A percentile compares a stretch with the other conserved stretches of the same genome.
These are phyloP conservation scores for Centropus unirufus DNA, from an alignment of 2,113 vertebrate species.

Conservation along the genomic window DNA sequence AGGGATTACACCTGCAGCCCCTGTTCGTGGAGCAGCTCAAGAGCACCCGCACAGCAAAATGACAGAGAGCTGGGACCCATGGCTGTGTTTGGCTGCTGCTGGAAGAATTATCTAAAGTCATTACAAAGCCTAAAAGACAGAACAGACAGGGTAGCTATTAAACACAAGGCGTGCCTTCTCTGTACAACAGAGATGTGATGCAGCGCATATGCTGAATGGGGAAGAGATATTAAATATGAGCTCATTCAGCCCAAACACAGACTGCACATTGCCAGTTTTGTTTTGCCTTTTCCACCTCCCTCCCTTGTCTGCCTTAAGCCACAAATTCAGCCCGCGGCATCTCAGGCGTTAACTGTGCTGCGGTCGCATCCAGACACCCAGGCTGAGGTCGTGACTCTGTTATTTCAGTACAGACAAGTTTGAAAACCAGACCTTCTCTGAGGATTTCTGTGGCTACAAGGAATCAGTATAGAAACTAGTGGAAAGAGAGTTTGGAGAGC, in stretches of 20 bases:
- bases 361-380: not conserved
- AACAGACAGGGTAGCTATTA: conserved; percentile 1
- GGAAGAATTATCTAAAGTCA: not conserved
- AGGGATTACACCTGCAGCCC: too few species aligned
- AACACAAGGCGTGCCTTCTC: conserved; percentile 3
- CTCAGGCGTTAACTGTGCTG: not conserved
- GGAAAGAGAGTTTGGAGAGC: not conserved
- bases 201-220: not conserved
- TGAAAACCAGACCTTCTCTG: not conserved
- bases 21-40: not conserved
- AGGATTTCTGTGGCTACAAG: not conserved
- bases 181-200: conserved; percentile 24
- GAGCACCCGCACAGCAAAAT: not conserved
- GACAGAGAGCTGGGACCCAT: not conserved
- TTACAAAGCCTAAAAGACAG: not conserved
- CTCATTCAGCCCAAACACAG: not conserved
- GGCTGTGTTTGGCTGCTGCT: not conserved
- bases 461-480: not conserved
- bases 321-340: not conserved
- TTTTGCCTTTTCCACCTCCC: not conserved
- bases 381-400: not conserved
- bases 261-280: not conserved
- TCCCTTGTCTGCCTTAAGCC: not conserved
- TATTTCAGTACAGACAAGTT: not conserved
- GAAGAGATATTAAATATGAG: conserved; percentile 16